Percentiles rank a stretch among this genome's conserved stretches.
phyloP scores from a whole-genome alignment of 2,113 vertebrate genomes.

The Mirounga angustirostris region DNA sequence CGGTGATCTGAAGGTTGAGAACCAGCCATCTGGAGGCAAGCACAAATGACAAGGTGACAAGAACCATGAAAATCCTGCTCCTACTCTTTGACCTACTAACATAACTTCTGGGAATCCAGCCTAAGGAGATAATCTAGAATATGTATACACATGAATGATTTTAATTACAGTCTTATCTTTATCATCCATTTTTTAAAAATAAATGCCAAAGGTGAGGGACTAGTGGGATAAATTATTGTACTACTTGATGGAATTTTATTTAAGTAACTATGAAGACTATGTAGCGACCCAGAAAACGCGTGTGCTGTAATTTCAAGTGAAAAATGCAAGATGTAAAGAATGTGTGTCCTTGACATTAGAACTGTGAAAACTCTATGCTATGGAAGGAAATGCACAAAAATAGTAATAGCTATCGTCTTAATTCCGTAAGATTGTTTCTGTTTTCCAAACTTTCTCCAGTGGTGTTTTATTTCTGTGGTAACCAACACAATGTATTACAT shows the following conservation, averaged over 20 bases:
- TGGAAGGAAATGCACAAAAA: not conserved
- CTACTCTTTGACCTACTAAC: not conserved
- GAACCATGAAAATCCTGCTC: not conserved
- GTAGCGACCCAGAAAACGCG: not conserved
- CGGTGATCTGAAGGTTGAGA: not conserved
- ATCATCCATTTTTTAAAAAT: not conserved
- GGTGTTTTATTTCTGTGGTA: not conserved
- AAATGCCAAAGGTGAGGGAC: not conserved
- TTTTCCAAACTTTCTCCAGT: not conserved
- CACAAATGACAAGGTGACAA: not conserved
- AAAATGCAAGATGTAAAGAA: not conserved
- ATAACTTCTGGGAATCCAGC: not conserved
- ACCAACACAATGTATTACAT: not conserved
- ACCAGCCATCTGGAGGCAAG: not conserved
- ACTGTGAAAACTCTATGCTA: not conserved
- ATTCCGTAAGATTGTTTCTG: not conserved
- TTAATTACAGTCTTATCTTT: not conserved
- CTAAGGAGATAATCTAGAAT: not conserved
- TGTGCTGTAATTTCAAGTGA: not conserved
- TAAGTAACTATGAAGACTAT: not conserved
- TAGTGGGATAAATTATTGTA: not conserved
- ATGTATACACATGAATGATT: not conserved
- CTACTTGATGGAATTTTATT: not conserved
- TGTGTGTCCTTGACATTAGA: not conserved
- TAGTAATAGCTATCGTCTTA: not conserved